Conservation (phyloP, 2,888 invertebrate species). For the Ligdia adustata region DNA sequence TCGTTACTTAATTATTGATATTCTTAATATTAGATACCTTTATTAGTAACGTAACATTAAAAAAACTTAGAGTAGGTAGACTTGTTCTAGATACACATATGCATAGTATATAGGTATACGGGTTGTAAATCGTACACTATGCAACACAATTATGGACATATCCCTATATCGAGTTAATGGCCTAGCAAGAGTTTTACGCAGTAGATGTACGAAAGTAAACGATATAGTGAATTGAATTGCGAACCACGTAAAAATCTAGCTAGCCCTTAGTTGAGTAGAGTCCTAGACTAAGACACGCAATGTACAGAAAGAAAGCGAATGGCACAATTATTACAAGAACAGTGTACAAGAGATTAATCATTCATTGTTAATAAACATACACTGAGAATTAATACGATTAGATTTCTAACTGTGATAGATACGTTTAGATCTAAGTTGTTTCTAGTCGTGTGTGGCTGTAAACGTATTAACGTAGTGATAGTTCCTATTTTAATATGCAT, state of each 20-base stretch:
- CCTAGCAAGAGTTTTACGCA: neutral
- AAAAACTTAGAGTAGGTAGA: constrained; percentile 39
- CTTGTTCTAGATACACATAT: constrained; percentile 49
- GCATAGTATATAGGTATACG: constrained; percentile 37
- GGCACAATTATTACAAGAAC: constrained; percentile 63
- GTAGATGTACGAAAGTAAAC: too few relatives aligned
- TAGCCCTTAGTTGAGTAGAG: too few relatives aligned
- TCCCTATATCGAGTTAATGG: constrained; percentile 52
- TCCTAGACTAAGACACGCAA: constrained; percentile 59
- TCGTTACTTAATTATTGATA: constrained; percentile 12
- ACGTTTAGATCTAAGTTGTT: too few relatives aligned
- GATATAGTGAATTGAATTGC: neutral
- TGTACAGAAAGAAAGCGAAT: constrained; percentile 77
- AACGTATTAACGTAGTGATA: too few relatives aligned
- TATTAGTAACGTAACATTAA: constrained; percentile 13
- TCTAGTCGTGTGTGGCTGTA: too few relatives aligned
- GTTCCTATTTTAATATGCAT: too few relatives aligned
- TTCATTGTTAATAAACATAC: constrained; percentile 11
- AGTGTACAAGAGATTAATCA: constrained; percentile 25
- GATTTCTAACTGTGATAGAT: too few relatives aligned
- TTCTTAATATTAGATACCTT: constrained; percentile 10
- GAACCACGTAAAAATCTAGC: too few relatives aligned
- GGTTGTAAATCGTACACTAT: constrained; percentile 53
- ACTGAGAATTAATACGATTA: too few relatives aligned
- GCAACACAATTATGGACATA: constrained; percentile 61